Evolutionary conservation across 2,797 vertebrate genomes (phyloP).

Genomic region (Lacerta viridis): DNA sequence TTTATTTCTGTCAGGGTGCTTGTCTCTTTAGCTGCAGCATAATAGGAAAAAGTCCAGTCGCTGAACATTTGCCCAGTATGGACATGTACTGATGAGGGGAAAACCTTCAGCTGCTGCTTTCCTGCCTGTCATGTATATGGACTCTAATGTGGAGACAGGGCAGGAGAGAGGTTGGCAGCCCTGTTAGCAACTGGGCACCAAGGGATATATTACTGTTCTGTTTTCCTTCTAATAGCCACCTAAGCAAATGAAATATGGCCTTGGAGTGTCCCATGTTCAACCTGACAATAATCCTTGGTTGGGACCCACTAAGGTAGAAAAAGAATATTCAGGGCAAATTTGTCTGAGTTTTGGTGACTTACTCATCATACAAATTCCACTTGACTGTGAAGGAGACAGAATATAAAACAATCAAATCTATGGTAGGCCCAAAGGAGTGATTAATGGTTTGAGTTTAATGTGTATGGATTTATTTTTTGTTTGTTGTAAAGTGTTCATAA

Average conservation of each 20-base stretch:
- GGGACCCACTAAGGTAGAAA: not conserved
- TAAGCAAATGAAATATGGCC: not conserved
- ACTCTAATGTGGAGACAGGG: too few relatives aligned
- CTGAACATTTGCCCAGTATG: not conserved
- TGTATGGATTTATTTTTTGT: not conserved
- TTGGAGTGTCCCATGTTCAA: not conserved
- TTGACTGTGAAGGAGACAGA: not conserved
- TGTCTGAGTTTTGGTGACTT: not conserved
- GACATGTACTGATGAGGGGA: not conserved
- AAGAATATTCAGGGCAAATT: not conserved
- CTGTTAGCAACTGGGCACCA: not conserved
- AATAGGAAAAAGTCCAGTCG: not conserved
- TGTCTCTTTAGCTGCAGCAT: not conserved
- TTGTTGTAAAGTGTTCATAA: slow-evolving; percentile 5
- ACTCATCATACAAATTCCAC: not conserved
- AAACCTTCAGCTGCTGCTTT: not conserved
- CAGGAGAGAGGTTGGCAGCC: too few relatives aligned
- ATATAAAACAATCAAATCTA: not conserved
- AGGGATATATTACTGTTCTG: not conserved
- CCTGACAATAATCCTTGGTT: not conserved
- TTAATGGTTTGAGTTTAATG: not conserved
- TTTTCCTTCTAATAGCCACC: too few relatives aligned
- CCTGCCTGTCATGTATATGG: not conserved
- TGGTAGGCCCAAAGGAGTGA: not conserved
- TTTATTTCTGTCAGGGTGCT: not conserved